Evolutionary conservation across 2,888 invertebrate genomes (phyloP), one percentile per base, ranked within the genome.

Genomic region (Mimachlamys varia): DNA sequence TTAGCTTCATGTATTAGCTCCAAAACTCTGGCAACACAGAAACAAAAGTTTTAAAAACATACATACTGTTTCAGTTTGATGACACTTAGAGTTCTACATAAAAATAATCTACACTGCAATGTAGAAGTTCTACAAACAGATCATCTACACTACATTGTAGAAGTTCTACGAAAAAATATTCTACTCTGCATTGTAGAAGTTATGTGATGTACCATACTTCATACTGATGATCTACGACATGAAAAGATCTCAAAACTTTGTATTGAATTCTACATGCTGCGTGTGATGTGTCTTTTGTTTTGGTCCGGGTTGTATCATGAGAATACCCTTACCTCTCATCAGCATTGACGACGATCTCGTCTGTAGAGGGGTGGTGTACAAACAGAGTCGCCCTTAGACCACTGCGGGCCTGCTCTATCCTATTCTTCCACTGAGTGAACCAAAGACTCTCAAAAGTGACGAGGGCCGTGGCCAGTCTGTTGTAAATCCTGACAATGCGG

Each of bases 371-470:
- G 91, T 96, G 96, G 89, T 94, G 94, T 22, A 96, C 94, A 94
- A 96, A 95, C 89, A 96, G 94, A 2, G 96, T 96, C 3, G 96
- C 96, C 89, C 95, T 94, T 33, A 97, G 94, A 38, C 96, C 96
- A 92, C 94, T 95, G 88, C 94, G 93, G 7, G 96, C 96, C 62
- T 95, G 94, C 53, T 96, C 96, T 87, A 97, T 96, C 58, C 94
- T 94, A 87, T 93, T 93, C 92, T 96, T 96, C 96, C 96, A 96
- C 92, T 95, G 95, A 0, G 95, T 95, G 90, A 96, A 96, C 96
- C 96, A 96, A 38, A 96, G 92, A 91, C 96, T 96, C 92, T 97
- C 96, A 94, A 96, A 96, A 0, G 96, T 96, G 19, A 96, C 96
- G 88, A 97, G 94, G 3, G 96, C 96, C 22, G 96, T 96, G 37